These are phyloP conservation scores for Vireo griseus DNA, from an alignment of 2,797 vertebrate species.

Conservation along the genomic window DNA sequence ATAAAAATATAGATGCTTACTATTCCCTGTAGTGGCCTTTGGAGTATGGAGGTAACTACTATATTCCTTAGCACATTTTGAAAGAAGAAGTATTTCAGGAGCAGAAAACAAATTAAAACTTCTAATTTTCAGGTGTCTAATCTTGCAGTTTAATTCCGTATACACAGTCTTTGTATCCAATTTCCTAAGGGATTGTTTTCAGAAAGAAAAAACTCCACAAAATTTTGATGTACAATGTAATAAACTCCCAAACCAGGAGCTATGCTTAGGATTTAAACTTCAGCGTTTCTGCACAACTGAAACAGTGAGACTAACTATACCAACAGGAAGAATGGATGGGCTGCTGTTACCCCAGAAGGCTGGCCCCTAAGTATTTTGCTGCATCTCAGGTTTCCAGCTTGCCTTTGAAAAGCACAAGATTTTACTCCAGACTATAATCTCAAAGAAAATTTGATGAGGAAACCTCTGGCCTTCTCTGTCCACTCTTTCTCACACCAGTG, in stretches of 20 bases:
- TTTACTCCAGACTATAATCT: not conserved
- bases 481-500: not conserved
- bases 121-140: not conserved
- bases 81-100: not conserved
- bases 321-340: not conserved
- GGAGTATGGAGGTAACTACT: not conserved
- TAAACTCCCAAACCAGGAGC: not conserved
- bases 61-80: not conserved
- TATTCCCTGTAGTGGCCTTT: not conserved
- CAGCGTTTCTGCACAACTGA: not conserved
- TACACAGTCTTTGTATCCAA: not conserved
- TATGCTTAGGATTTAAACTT: not conserved
- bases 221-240: not conserved
- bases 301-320: not conserved
- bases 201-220: rapidly evolving
- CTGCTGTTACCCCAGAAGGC: not conserved
- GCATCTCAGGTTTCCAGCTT: not conserved
- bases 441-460: not conserved
- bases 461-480: not conserved
- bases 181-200: not conserved
- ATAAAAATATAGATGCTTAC: not conserved
- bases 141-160: not conserved
- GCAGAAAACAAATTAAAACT: not conserved
- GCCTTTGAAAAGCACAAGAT: not conserved
- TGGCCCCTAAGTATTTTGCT: not conserved